A percentile compares a stretch with the other conserved stretches of the same genome.
phyloP scores from a whole-genome alignment of 2,888 invertebrate genomes.

The Monopis laevigella region DNA sequence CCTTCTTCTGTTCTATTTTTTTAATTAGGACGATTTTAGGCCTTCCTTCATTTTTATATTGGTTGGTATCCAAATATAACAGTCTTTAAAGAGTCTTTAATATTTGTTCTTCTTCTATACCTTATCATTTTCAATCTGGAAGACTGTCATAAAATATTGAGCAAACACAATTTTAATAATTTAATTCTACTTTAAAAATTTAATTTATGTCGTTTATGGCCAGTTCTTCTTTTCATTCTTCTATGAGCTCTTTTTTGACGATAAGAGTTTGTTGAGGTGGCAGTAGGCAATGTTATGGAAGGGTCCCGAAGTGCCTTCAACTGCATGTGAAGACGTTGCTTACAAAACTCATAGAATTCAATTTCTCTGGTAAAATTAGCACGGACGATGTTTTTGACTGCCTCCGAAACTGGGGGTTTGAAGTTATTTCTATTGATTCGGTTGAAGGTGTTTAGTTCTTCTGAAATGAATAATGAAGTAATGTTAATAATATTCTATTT shows the following conservation, averaged over 20 bases:
- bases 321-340: constrained; percentile 84
- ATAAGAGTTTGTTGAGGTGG: constrained; percentile 24
- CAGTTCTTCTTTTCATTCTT: constrained; percentile 4
- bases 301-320: constrained; percentile 75
- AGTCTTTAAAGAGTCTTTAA: too few relatives aligned
- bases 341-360: constrained; percentile 91
- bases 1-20: too few relatives aligned
- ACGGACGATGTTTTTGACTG: constrained; percentile 85
- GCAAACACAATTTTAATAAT: too few relatives aligned
- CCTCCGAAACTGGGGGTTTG: constrained; percentile 87
- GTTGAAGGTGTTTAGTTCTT: constrained; percentile 77
- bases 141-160: too few relatives aligned
- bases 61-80: too few relatives aligned
- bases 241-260: constrained; percentile 16
- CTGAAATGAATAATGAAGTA: constrained; percentile 51
- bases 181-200: too few relatives aligned
- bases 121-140: too few relatives aligned
- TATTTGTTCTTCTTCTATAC: too few relatives aligned
- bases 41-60: too few relatives aligned
- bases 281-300: constrained; percentile 29
- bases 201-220: background rate
- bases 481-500: too few relatives aligned
- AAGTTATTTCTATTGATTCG: constrained; percentile 87
- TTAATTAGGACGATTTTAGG: too few relatives aligned
- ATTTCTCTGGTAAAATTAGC: constrained; percentile 89